Conservation (phyloP, 2,888 invertebrate species). For the Phoronis australis region DNA sequence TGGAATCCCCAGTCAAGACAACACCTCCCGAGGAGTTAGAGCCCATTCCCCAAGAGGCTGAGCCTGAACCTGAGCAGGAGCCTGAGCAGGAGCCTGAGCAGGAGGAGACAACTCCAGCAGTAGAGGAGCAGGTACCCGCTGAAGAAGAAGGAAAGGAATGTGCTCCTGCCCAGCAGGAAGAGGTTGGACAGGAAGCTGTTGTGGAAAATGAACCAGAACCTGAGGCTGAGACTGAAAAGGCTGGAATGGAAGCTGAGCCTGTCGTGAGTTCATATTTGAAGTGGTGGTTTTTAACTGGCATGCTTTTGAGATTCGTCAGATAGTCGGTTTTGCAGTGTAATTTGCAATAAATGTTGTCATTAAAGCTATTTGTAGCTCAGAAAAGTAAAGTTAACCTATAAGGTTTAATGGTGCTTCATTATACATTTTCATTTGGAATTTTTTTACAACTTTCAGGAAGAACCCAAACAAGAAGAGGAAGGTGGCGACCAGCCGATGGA, state of each 20-base stretch:
- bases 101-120: not conserved
- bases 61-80: conserved; percentile 10
- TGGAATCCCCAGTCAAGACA: too few species aligned
- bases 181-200: not conserved
- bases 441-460: too few species aligned
- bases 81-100: conserved; percentile 12
- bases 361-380: conserved; percentile 6
- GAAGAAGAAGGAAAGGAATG: not conserved
- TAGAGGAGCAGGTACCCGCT: not conserved
- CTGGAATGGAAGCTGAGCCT: conserved; percentile 11
- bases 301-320: too few species aligned
- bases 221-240: conserved; percentile 8
- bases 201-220: conserved; percentile 3
- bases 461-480: conserved; percentile 13
- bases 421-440: too few species aligned
- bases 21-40: conserved; percentile 6
- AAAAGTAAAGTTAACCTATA: too few species aligned
- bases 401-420: too few species aligned
- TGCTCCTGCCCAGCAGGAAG: too few species aligned
- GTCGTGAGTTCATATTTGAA: too few species aligned
- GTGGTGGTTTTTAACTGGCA: too few species aligned
- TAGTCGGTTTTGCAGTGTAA: not conserved
- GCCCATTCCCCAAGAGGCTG: conserved; percentile 6
- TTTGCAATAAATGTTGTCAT: not conserved
- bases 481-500: conserved; percentile 37